Percentiles rank a stretch among this genome's conserved stretches.
Conservation (phyloP, 2,888 invertebrate genomes). For the Alloscopus bannaensis region DNA sequence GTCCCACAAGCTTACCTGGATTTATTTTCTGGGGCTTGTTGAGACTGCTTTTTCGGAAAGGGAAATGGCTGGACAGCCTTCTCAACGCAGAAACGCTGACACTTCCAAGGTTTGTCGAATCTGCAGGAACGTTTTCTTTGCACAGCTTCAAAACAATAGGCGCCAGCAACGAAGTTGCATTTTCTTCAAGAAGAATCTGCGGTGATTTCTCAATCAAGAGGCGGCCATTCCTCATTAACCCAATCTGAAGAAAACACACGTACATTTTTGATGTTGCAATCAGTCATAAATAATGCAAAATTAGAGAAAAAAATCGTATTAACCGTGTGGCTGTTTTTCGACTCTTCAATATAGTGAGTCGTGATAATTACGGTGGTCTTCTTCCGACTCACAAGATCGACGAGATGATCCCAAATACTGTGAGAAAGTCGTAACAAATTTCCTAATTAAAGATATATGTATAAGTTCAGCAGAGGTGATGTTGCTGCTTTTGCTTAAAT, state of each 20-base stretch:
- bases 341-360: conserved; percentile 63
- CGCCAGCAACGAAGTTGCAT: conserved; percentile 88
- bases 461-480: no score
- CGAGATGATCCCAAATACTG: conserved; percentile 56
- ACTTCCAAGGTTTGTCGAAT: not conserved
- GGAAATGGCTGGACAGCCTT: no score
- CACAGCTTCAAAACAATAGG: conserved; percentile 92
- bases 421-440: not conserved
- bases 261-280: not conserved
- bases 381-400: conserved; percentile 26
- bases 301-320: not conserved
- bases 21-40: no score
- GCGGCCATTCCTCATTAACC: conserved; percentile 93
- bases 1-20: no score
- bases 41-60: no score
- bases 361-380: conserved; percentile 59
- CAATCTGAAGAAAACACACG: conserved; percentile 87
- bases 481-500: no score
- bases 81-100: no score
- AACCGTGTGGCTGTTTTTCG: conserved; percentile 30
- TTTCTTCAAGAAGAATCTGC: conserved; percentile 83
- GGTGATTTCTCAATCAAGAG: conserved; percentile 94
- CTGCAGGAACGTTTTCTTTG: conserved; percentile 22
- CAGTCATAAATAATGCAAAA: not conserved
- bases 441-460: no score